phyloP scores from a whole-genome alignment of 2,113 vertebrate genomes.

The Vimba vimba region DNA sequence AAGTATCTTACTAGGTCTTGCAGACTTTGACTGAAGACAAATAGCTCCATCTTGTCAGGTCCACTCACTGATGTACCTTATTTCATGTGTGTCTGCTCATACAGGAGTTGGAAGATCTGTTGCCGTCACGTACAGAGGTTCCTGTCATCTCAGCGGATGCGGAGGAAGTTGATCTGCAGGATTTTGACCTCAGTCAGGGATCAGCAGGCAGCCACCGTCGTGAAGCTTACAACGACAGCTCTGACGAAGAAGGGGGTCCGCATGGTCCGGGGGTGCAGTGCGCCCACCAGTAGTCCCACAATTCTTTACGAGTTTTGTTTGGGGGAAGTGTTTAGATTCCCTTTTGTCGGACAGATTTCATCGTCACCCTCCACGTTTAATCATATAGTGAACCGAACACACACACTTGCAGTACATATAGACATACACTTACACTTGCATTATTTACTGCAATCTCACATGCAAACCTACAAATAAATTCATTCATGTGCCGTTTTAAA shows the following conservation, averaged over 20 bases:
- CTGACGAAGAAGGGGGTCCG: conserved; percentile 94
- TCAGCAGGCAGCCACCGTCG: conserved; percentile 88
- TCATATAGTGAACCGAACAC: conserved; percentile 25
- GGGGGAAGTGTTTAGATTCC: conserved; percentile 38
- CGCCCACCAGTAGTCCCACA: conserved; percentile 87
- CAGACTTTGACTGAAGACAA: background rate
- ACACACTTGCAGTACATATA: conserved; percentile 26
- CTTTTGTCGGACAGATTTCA: conserved; percentile 55
- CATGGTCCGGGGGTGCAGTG: conserved; percentile 98
- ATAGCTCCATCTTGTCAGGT: background rate
- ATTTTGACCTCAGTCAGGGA: conserved; percentile 90
- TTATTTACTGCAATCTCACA: conserved; percentile 46
- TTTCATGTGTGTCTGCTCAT: conserved; percentile 37
- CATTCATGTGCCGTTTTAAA: conserved; percentile 56
- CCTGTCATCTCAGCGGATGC: conserved; percentile 87
- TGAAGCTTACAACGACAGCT: conserved; percentile 97
- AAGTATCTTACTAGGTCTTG: no score
- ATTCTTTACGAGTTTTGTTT: conserved; percentile 52
- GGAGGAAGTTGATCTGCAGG: conserved; percentile 95
- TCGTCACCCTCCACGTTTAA: background rate
- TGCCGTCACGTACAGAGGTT: conserved; percentile 91
- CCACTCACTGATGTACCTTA: no score
- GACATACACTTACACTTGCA: conserved; percentile 7
- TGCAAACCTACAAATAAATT: conserved; percentile 52
- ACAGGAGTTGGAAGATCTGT: conserved; percentile 95